These are phyloP conservation scores for Apodemia duryi DNA, from an alignment of 2,888 invertebrate species.

Conservation along the genomic window DNA sequence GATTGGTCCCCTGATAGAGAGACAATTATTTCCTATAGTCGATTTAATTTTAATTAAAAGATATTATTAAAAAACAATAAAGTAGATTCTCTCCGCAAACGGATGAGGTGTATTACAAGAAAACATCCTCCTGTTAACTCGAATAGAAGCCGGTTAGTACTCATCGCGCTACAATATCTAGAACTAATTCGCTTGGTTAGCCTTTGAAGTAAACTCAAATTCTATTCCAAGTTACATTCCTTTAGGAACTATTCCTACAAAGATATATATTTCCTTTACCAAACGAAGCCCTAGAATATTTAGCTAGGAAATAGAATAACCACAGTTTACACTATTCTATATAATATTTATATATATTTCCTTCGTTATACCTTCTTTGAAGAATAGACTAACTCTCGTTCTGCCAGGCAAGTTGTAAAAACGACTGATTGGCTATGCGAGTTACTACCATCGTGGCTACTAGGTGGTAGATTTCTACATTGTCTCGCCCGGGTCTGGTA, in stretches of 20 bases:
- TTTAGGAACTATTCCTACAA: neutral
- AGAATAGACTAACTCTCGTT: too few species aligned
- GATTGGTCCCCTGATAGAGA: too few species aligned
- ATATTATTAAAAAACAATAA: neutral
- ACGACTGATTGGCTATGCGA: too few species aligned
- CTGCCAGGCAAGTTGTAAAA: too few species aligned
- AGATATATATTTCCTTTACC: neutral
- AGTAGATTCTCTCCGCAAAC: constrained; percentile 29
- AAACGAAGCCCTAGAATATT: neutral
- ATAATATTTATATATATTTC: too few species aligned
- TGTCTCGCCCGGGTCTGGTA: too few species aligned
- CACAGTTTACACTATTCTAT: too few species aligned
- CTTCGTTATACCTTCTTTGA: too few species aligned
- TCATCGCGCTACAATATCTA: constrained; percentile 30
- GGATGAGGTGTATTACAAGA: constrained; percentile 45
- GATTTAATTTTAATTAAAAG: too few species aligned
- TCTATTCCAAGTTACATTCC: constrained; percentile 17
- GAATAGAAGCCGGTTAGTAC: constrained; percentile 45
- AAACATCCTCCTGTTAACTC: constrained; percentile 45
- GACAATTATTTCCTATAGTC: too few species aligned
- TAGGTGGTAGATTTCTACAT: too few species aligned
- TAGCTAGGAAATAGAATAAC: neutral
- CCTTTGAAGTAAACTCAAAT: constrained; percentile 19
- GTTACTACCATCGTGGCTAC: too few species aligned
- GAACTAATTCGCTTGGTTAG: constrained; percentile 18